Evolutionary conservation across 2,888 invertebrate genomes (phyloP).

Genomic region (Poecilobothrus nobilitatus): DNA sequence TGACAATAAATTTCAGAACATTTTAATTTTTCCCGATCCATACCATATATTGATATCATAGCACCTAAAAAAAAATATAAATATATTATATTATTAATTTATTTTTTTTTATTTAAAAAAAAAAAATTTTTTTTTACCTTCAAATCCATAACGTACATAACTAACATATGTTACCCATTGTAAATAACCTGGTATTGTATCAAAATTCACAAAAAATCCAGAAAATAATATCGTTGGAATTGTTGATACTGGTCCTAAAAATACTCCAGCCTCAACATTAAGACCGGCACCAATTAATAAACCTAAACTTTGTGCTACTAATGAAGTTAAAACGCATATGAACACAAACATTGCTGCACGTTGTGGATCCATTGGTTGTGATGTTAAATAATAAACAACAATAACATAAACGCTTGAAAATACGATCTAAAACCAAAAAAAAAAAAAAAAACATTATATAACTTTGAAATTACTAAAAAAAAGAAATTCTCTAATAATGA

Average conservation of each 20-base stretch:
- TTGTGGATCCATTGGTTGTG: conserved; percentile 81
- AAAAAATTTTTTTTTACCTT: conserved; percentile 46
- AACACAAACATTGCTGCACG: conserved; percentile 51
- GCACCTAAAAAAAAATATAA: conserved; percentile 49
- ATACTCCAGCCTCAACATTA: conserved; percentile 71
- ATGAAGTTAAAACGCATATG: conserved; percentile 64
- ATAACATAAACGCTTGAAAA: conserved; percentile 78
- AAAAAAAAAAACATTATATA: conserved; percentile 11
- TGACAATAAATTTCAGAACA: conserved; percentile 80
- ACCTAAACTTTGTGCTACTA: conserved; percentile 88
- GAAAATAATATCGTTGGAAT: conserved; percentile 89
- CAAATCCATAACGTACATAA: conserved; percentile 86
- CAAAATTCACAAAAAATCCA: conserved; percentile 89
- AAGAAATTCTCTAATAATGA: too few species aligned
- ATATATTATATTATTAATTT: conserved; percentile 5
- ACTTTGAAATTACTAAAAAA: conserved; percentile 8
- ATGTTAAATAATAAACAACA: conserved; percentile 92
- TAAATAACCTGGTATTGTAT: conserved; percentile 80
- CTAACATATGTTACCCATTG: conserved; percentile 85
- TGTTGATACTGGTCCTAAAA: conserved; percentile 78
- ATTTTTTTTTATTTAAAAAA: conserved; percentile 7
- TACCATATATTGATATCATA: conserved; percentile 85
- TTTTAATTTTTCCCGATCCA: conserved; percentile 68
- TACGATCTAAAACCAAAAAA: conserved; percentile 56
- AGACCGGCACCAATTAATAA: conserved; percentile 87